Percentiles rank a stretch among this genome's conserved stretches.
Evolutionary conservation across 1,140 invertebrate species (phyloP).

Genomic region (Heliconius himera): DNA sequence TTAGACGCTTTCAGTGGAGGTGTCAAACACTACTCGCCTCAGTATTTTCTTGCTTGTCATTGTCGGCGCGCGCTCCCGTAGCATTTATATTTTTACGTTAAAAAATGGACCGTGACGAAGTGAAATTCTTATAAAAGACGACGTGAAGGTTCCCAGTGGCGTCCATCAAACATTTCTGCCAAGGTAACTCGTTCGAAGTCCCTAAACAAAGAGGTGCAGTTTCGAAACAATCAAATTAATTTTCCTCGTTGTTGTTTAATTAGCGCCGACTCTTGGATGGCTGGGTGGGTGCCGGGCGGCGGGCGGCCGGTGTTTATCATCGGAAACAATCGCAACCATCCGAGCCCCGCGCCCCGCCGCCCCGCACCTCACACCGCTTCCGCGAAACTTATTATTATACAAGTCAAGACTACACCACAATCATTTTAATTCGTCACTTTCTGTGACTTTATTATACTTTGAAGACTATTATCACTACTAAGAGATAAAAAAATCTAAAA

Average conservation of each 20-base stretch:
- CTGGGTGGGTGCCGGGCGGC: slow-evolving; percentile 72
- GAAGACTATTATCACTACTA: slow-evolving; percentile 67
- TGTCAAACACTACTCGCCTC: slow-evolving; percentile 63
- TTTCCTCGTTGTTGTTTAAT: slow-evolving; percentile 80
- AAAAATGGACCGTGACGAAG: slow-evolving; percentile 56
- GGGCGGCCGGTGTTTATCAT: slow-evolving; percentile 78
- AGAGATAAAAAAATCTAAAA: slow-evolving; percentile 62
- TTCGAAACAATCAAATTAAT: slow-evolving; percentile 79
- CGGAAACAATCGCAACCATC: slow-evolving; percentile 72
- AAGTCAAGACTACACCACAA: slow-evolving; percentile 75
- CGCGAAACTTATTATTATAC: slow-evolving; percentile 76
- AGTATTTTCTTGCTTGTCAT: slow-evolving; percentile 66
- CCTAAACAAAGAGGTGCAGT: slow-evolving; percentile 72
- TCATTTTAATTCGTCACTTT: slow-evolving; percentile 79
- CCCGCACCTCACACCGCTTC: slow-evolving; percentile 43
- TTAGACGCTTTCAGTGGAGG: slow-evolving; percentile 65
- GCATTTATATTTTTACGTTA: slow-evolving; percentile 45
- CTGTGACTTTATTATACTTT: slow-evolving; percentile 70
- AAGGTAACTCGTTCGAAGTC: slow-evolving; percentile 65
- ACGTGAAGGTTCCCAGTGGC: slow-evolving; percentile 46
- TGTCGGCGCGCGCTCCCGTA: slow-evolving; percentile 52
- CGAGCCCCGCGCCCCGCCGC: slow-evolving; percentile 41
- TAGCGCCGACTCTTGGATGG: slow-evolving; percentile 73
- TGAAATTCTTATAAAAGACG: slow-evolving; percentile 48
- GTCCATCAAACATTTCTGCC: slow-evolving; percentile 62